Evolutionary conservation across 2,113 vertebrate genomes (phyloP).

Genomic region (Puffinus mauretanicus): DNA sequence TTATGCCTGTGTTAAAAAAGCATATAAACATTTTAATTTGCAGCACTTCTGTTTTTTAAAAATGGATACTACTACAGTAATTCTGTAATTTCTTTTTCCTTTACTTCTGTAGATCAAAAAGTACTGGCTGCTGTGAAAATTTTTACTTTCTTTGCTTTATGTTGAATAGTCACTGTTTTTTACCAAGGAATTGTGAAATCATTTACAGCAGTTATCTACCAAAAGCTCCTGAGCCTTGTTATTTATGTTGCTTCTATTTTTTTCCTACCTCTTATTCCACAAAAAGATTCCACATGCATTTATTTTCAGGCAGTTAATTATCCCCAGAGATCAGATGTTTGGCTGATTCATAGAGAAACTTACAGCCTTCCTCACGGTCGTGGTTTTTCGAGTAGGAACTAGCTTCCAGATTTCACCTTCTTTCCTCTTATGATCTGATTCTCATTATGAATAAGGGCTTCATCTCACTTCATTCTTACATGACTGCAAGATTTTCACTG

Average conservation of each 20-base stretch:
- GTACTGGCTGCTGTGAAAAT: not conserved
- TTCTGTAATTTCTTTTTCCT: not conserved
- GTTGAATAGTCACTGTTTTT: not conserved
- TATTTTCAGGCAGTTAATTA: constrained; percentile 53
- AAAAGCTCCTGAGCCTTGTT: not conserved
- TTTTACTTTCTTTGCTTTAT: not conserved
- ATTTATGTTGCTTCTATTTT: not conserved
- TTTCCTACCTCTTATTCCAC: not conserved
- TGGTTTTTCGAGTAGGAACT: constrained; percentile 45
- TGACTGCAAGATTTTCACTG: constrained; percentile 19
- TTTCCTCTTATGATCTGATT: not conserved
- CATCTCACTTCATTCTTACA: not conserved
- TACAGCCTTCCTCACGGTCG: not conserved
- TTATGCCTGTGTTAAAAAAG: not conserved
- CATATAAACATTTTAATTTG: not conserved
- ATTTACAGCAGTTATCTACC: not conserved
- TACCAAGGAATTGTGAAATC: not conserved
- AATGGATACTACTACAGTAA: not conserved
- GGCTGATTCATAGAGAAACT: constrained; percentile 56
- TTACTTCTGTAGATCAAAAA: not conserved
- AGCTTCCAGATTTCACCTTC: constrained; percentile 43
- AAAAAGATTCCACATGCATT: not conserved
- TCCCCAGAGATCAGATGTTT: constrained; percentile 44
- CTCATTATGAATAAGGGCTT: constrained; percentile 10
- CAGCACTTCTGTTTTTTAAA: not conserved